Base-by-base conservation (phyloP, 1,140 invertebrate species). In the Anthonomus grandis region DNA sequence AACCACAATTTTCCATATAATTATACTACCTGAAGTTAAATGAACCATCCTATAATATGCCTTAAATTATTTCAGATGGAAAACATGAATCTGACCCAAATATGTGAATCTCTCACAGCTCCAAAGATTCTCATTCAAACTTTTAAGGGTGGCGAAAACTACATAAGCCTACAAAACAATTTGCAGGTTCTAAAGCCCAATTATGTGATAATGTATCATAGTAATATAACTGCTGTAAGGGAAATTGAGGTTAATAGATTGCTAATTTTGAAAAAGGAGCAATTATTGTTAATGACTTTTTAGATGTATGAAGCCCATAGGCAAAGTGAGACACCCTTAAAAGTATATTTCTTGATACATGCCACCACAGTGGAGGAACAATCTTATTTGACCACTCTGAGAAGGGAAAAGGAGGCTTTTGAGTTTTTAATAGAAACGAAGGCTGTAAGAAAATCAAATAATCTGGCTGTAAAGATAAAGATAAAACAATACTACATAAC, bases 301-400 rank as follows among this genome's bases (percentile, higher is more conserved):
- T 59, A 65, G 70, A 59, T 71, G 23, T 81, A 76, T 60, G 83
- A 93, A 80, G 83, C 90, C 24, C 86, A 85, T 63, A 85, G 87
- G 64, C 73, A 83, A 65, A 77, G 81, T 4, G 77, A 79, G 0
- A 69, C 78, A 4, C 71, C 76, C 4, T 70, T 92, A 1, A 84
- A 83, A 65, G 84, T 96, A n/a, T 97, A 90, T 73, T 94, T 96
- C 65, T 70, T 97, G 18, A 83, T 95, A 41, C 93, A 95, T 70
- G 84, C 85, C 9, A 87, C 87, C 19, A 96, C 94, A 15, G 89
- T 93, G 0, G 96, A 98, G 77, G 95, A 98, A 74, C 95, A 98
- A 79, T 83, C 89, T 2, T 98, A 97, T 74, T 76, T 98, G 12
- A 97, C 93, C 1, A 83, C 87, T 4, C 77, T 98, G 38, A 79